phyloP scores from a whole-genome alignment of 2,888 invertebrate species.

The Junonia oenone region DNA sequence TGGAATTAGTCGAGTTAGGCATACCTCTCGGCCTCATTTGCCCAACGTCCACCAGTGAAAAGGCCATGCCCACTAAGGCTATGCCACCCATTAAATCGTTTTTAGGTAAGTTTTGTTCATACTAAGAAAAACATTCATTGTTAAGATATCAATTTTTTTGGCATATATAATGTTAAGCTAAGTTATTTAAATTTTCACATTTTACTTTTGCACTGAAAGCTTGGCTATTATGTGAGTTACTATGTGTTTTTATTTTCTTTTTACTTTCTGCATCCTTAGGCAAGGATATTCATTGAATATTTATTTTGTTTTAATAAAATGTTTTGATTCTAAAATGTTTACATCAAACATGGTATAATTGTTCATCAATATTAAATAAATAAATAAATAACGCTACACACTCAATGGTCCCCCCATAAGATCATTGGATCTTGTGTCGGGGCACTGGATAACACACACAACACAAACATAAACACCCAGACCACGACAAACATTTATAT shows the following conservation, averaged over 20 bases:
- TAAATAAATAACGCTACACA: too few species aligned
- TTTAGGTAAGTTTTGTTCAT: constrained; percentile 50
- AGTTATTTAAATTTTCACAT: background rate
- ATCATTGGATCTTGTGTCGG: too few species aligned
- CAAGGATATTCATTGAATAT: background rate
- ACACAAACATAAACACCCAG: too few species aligned
- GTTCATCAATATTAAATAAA: too few species aligned
- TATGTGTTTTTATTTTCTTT: background rate
- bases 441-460: too few species aligned
- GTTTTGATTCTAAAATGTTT: background rate
- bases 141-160: too few species aligned
- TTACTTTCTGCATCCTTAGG: background rate
- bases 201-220: background rate
- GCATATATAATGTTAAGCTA: background rate
- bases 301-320: background rate
- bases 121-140: too few species aligned
- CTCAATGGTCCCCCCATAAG: too few species aligned
- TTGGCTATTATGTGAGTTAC: background rate
- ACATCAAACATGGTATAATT: too few species aligned
- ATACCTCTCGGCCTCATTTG: constrained; percentile 71
- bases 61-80: constrained; percentile 72
- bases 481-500: too few species aligned
- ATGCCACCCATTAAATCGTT: constrained; percentile 74
- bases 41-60: constrained; percentile 53
- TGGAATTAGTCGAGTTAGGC: constrained; percentile 68